phyloP scores from a whole-genome alignment of 1,140 invertebrate genomes.

The Amphibalanus amphitrite region DNA sequence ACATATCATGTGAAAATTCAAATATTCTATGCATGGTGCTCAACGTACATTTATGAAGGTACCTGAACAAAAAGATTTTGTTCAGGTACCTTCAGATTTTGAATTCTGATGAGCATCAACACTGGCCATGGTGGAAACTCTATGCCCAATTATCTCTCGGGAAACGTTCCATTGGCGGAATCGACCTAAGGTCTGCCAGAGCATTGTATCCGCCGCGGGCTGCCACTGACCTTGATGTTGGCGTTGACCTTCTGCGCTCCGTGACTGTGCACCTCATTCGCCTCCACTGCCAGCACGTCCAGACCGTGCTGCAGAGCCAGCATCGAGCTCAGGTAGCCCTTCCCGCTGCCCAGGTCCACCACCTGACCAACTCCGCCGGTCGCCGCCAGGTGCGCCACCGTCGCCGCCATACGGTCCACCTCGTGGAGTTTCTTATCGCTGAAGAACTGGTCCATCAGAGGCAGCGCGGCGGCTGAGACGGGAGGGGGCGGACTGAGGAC shows the following conservation, averaged over 20 bases:
- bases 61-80: too few species aligned
- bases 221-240: background rate
- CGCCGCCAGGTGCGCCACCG: conserved; percentile 30
- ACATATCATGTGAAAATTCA: too few species aligned
- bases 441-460: conserved; percentile 40
- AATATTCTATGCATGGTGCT: too few species aligned
- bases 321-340: conserved; percentile 59
- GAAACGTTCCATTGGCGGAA: too few species aligned
- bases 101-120: too few species aligned
- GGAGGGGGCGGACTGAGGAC: background rate
- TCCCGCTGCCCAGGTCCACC: conserved; percentile 70
- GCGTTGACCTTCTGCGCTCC: background rate
- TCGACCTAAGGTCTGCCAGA: too few species aligned
- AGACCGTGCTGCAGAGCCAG: conserved; percentile 48
- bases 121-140: too few species aligned
- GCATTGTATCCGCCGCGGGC: too few species aligned
- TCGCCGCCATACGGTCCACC: conserved; percentile 39
- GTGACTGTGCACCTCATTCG: background rate
- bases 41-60: too few species aligned
- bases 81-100: too few species aligned
- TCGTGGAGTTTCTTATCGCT: conserved; percentile 65
- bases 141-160: too few species aligned
- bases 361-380: conserved; percentile 29
- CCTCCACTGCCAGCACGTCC: conserved; percentile 39
- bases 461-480: background rate